Percentiles rank a stretch among this genome's conserved stretches.
Conservation (phyloP, 2,797 vertebrate species). For the Anguilla pacifica region DNA sequence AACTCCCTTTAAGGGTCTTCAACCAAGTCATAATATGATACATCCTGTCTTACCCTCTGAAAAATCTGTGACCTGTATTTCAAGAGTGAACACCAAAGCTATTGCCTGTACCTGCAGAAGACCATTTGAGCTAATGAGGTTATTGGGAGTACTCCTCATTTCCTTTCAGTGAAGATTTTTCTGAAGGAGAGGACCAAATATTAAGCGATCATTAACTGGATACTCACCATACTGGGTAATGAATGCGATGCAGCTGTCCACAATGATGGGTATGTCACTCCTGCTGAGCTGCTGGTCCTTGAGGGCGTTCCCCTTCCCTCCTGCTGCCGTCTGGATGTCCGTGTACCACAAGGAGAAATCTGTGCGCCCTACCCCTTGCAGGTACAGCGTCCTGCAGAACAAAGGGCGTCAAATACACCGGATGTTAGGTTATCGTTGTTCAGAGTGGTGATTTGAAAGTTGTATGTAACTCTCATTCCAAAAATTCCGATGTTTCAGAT, state of each 20-base stretch:
- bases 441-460: not conserved
- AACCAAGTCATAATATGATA: too few relatives aligned
- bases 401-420: not conserved
- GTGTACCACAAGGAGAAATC: conserved; percentile 86
- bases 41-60: too few relatives aligned
- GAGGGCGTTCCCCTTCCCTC: conserved; percentile 85
- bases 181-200: not conserved
- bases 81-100: too few relatives aligned
- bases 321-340: conserved; percentile 86
- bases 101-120: not conserved
- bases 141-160: not conserved
- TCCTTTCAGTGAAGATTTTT: not conserved
- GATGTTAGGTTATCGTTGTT: not conserved
- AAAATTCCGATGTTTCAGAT: not conserved
- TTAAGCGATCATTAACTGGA: not conserved
- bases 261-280: conserved; percentile 92
- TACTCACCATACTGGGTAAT: conserved; percentile 94
- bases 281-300: conserved; percentile 94
- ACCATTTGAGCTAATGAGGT: not conserved
- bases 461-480: not conserved
- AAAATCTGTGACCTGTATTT: too few relatives aligned
- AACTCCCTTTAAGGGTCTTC: not conserved
- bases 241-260: conserved; percentile 96
- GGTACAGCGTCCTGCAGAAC: conserved; percentile 84
- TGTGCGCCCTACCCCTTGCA: conserved; percentile 81